Evolutionary conservation across 2,113 vertebrate genomes (phyloP).

Genomic region (Polypterus senegalus): DNA sequence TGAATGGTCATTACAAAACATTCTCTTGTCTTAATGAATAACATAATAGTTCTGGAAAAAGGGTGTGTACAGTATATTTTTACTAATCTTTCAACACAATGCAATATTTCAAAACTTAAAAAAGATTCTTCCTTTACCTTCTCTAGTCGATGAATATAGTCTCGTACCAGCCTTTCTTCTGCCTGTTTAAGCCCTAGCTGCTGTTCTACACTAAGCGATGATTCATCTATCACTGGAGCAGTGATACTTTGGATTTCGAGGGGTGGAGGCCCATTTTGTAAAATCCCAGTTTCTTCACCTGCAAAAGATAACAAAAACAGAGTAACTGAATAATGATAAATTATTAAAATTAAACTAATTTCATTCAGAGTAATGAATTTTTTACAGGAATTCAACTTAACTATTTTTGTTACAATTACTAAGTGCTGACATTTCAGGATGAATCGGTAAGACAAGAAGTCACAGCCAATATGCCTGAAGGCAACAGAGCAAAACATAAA

Average conservation of each 20-base stretch:
- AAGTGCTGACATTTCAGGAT: no score
- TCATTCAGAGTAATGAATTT: no score
- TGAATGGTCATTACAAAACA: background rate
- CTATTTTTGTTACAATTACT: no score
- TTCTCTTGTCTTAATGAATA: background rate
- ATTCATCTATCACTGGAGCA: constrained; percentile 51
- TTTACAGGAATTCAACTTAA: no score
- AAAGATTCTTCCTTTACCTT: constrained; percentile 51
- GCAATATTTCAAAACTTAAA: no score
- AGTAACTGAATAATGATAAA: no score
- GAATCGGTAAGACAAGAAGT: no score
- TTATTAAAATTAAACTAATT: background rate
- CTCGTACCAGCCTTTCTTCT: constrained; percentile 87
- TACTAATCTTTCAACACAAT: no score
- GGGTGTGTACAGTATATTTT: no score
- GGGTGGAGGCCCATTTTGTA: constrained; percentile 45
- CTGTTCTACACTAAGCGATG: constrained; percentile 68
- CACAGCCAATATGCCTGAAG: no score
- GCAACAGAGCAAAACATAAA: no score
- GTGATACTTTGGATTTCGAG: constrained; percentile 37
- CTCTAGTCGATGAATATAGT: constrained; percentile 85
- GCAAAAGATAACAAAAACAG: constrained; percentile 13
- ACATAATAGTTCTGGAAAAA: no score
- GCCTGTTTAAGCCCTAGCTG: constrained; percentile 92
- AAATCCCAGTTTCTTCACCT: constrained; percentile 54